A percentile compares a stretch with the other conserved stretches of the same genome.
Conservation (phyloP, 1,140 invertebrate species). For the Antheraea mylitta region DNA sequence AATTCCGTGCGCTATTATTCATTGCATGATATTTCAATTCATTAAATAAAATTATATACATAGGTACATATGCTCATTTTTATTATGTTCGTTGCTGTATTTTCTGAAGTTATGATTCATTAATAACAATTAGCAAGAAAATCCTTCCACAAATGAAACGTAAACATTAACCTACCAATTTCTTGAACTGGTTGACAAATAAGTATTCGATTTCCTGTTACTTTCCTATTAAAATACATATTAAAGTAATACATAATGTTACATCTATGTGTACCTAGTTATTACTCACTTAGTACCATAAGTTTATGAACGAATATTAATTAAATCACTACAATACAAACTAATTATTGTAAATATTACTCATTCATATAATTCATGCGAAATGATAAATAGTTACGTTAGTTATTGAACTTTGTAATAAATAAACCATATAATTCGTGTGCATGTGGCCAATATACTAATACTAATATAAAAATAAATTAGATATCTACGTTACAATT, state of each 20-base stretch:
- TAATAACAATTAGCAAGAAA: not conserved
- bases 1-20: no score
- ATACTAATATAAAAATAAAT: constrained; percentile 32
- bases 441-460: not conserved
- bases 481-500: constrained; percentile 23
- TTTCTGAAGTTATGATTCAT: not conserved
- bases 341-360: not conserved
- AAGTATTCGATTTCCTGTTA: not conserved
- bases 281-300: not conserved
- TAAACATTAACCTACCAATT: not conserved
- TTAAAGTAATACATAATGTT: no score
- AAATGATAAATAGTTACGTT: not conserved
- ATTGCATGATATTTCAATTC: no score
- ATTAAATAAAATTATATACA: not conserved
- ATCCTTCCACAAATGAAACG: not conserved
- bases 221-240: no score
- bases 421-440: not conserved
- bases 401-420: not conserved
- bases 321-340: not conserved
- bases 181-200: not conserved
- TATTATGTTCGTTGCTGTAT: not conserved
- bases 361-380: not conserved
- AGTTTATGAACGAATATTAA: not conserved
- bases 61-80: not conserved
- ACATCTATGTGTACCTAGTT: not conserved